Evolutionary conservation across 1,140 invertebrate species (phyloP).

Genomic region (Ceratosolen solmsi): DNA sequence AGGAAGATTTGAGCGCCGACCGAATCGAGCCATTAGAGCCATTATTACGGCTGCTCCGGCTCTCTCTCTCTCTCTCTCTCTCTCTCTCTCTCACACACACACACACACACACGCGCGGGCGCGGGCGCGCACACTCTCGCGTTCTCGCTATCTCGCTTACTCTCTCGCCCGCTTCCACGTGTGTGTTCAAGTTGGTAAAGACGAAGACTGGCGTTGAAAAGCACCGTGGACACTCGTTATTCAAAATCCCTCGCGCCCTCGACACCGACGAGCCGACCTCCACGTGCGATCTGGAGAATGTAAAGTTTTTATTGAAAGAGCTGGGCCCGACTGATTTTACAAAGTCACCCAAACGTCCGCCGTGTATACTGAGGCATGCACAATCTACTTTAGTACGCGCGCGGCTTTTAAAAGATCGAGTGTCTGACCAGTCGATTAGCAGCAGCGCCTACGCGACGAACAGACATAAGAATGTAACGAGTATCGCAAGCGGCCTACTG

Average conservation of each 20-base stretch:
- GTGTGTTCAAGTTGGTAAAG: too few species aligned
- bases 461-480: conserved; percentile 4
- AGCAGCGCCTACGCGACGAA: not conserved
- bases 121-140: too few species aligned
- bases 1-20: not conserved
- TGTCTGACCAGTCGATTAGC: not conserved
- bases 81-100: too few species aligned
- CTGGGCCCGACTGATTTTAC: conserved; percentile 27
- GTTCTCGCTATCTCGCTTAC: too few species aligned
- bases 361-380: not conserved
- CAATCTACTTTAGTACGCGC: conserved; percentile 2
- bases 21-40: not conserved
- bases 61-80: too few species aligned
- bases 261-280: too few species aligned
- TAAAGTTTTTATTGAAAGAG: conserved; percentile 22
- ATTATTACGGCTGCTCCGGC: too few species aligned
- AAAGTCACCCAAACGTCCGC: not conserved
- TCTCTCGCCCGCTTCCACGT: too few species aligned
- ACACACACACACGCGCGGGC: too few species aligned
- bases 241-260: not conserved
- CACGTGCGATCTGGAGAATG: not conserved
- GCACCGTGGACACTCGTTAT: not conserved
- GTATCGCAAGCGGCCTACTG: not conserved
- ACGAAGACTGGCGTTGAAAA: not conserved
- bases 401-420: not conserved